Evolutionary conservation across 2,888 invertebrate species (phyloP), one percentile per base, ranked within the genome.

Genomic region (Quadroppia sp.): DNA sequence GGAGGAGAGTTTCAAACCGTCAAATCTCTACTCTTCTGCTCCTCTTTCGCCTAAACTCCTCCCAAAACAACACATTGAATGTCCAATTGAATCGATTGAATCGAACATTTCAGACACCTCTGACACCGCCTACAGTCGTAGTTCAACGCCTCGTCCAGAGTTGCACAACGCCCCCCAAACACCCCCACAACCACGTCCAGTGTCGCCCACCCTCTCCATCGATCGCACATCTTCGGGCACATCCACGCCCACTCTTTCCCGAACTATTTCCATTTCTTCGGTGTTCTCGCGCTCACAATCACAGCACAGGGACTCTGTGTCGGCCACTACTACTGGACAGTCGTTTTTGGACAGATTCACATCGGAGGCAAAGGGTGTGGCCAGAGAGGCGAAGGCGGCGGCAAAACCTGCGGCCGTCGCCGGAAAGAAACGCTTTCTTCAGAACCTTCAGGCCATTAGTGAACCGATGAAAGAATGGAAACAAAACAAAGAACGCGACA

Each of bases 401-500:
- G 94, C 94, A 0, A 94, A 94, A 83, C 91, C 91, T 80, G 94
- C 94, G 0, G 91, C 93, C 80, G 92, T 93, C 83, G 92, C 85
- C 1, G 86, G 90, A 0, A 94, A 93, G 81, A 78, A 78, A 32
- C 77, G 76, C 15, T 64, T 78, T 15, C 71, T 78, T 17, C 76
- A 76, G 73, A 78, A 78, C 76, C 75, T 79, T 9, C 78, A 86
- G 85, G 82, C 84, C 25, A 79, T 85, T n/a, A 84, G 85, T 6
- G 85, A 85, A 50, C 77, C 77, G 50, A 76, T 78, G 73, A 73
- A 71, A 50, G 76, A 76, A n/a, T n/a, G n/a, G n/a, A n/a, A n/a
- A n/a, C n/a, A n/a, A n/a, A n/a, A 45, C 2, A n/a, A 45, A 13
- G 45, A 45, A 45, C 76, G 77, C 53, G 77, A 80, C 72, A 80